These are phyloP conservation scores for Pristiophorus japonicus DNA, from an alignment of 2,113 vertebrate species.

Conservation along the genomic window DNA sequence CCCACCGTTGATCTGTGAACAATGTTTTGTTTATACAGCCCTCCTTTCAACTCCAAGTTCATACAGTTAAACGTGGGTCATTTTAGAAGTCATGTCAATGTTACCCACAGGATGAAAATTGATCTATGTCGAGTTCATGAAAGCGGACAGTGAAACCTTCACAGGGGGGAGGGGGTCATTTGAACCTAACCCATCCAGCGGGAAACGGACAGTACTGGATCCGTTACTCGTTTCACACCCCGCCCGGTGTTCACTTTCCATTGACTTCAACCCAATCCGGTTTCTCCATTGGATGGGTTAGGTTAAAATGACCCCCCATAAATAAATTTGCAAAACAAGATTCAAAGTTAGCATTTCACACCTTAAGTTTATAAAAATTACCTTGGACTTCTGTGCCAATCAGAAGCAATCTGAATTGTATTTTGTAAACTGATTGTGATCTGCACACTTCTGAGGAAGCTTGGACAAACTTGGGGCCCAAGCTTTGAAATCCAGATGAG, in stretches of 20 bases:
- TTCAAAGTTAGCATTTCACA: not conserved
- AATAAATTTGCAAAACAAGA: not conserved
- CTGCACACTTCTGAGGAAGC: not conserved
- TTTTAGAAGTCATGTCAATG: not conserved
- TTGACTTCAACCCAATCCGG: not conserved
- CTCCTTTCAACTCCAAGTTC: not conserved
- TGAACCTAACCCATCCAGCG: not conserved
- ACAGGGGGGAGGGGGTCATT: not conserved
- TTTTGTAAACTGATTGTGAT: not conserved
- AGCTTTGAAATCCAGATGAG: not conserved
- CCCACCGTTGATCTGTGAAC: slow-evolving; percentile 3
- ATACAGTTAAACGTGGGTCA: not conserved
- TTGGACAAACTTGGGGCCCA: not conserved
- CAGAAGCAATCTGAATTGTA: not conserved
- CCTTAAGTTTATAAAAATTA: not conserved
- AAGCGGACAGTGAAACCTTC: not conserved
- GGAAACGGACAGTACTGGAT: not conserved
- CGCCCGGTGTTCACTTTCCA: not conserved
- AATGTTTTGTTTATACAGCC: not conserved
- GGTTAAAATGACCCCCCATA: not conserved
- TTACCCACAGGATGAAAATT: not conserved
- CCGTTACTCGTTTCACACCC: no score
- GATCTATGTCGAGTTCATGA: not conserved
- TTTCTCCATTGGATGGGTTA: not conserved
- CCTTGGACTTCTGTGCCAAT: not conserved